Evolutionary conservation across 2,888 invertebrate species (phyloP).

Genomic region (Meiosimyza decipiens): DNA sequence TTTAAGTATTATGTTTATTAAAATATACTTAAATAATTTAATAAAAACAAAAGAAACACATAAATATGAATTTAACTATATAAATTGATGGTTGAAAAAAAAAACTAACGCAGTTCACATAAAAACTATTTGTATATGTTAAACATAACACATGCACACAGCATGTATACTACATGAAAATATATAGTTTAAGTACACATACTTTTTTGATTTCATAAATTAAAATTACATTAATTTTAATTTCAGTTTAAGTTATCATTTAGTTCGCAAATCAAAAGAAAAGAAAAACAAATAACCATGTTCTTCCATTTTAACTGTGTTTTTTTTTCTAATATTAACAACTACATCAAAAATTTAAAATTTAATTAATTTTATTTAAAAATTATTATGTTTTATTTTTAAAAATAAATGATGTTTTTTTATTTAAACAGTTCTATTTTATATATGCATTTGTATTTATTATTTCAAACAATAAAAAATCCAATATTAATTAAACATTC

Average conservation of each 20-base stretch:
- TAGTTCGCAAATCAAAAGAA: constrained; percentile 36
- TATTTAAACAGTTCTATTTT: constrained; percentile 22
- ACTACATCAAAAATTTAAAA: constrained; percentile 1
- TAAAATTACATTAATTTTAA: constrained; percentile 10
- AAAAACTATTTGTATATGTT: too few relatives aligned
- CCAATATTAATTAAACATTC: neutral
- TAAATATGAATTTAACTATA: too few relatives aligned
- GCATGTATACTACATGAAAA: neutral
- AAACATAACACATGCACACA: too few relatives aligned
- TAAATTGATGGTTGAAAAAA: too few relatives aligned
- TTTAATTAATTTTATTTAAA: constrained; percentile 1
- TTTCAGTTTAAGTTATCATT: constrained; percentile 4
- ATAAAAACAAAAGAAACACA: too few relatives aligned
- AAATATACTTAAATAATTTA: neutral
- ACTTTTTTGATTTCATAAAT: neutral
- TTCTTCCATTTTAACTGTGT: constrained; percentile 44
- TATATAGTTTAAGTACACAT: neutral
- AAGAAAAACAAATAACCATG: constrained; percentile 38
- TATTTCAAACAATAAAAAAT: constrained; percentile 23
- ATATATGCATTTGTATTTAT: constrained; percentile 3
- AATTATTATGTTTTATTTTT: neutral
- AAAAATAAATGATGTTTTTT: constrained; percentile 13
- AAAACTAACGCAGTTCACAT: too few relatives aligned
- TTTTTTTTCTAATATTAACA: constrained; percentile 26
- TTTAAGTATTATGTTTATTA: neutral